Base-by-base conservation (phyloP, 2,113 vertebrate genomes). In the Larimichthys crocea region DNA sequence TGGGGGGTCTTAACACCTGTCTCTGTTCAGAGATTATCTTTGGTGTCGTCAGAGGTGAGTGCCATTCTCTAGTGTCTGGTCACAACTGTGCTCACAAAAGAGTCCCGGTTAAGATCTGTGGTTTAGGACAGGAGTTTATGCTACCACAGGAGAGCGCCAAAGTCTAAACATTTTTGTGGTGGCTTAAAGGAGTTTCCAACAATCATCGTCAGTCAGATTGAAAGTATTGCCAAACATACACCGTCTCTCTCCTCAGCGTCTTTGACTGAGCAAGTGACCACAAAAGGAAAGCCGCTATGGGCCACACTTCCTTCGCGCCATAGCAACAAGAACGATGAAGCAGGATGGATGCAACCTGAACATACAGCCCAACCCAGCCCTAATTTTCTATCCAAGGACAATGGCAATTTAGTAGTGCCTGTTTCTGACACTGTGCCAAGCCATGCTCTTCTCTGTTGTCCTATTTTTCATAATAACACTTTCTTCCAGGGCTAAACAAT, bases 401-500 rank as follows among this genome's bases (percentile, higher is more conserved):
- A 35, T 76, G 24, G 62, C 82, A 78, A 85, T 89, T 90, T 88
- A 88, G 84, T 44, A 49, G 80, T 49, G 77, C 50, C 73, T 82
- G 66, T 73, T 80, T 70, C 88, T 86, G 87, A 87, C 87, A 74
- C 79, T 3, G 52, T 57, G 77, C 82, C 72, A 76, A 83, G 56
- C 79, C 63, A 10, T 64, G 74, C 77, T 82, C 78, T 71, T 82
- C 79, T 85, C 78, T 89, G 74, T 92, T 71, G 82, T 89, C 85
- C 83, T 91, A 87, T 93, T 93, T 92, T 92, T 92, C 89, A 91
- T 91, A 91, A 92, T 76, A 77, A 80, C 69, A 90, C 89, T 89
- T 90, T 88, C 89, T 92, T 92, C 80, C 80, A 70, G 87, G 90
- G 86, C 89, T 90, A 88, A 91, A 93, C 88, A 94, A 93, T 89